Percentiles rank a stretch among this genome's conserved stretches.
These are phyloP conservation scores for Halcyon malimbica DNA, from an alignment of 2,113 vertebrate species.

Conservation along the genomic window DNA sequence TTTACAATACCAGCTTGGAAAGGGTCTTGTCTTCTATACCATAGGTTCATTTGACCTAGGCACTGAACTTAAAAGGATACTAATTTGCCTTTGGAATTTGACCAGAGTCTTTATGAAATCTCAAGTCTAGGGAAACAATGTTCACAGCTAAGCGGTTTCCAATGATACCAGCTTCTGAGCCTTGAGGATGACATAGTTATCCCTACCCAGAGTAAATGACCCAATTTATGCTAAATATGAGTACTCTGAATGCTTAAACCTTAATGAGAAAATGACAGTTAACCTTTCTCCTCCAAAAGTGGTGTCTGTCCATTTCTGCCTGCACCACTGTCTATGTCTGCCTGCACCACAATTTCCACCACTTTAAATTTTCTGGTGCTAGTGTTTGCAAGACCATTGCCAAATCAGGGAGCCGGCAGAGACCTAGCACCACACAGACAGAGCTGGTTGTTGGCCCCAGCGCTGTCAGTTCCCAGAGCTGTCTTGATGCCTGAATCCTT, in stretches of 20 bases:
- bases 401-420: neutral
- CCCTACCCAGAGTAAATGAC: neutral
- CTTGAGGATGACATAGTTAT: neutral
- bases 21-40: neutral
- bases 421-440: neutral
- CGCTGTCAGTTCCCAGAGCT: neutral
- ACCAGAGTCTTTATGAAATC: neutral
- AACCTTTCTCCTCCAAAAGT: neutral
- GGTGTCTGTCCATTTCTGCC: neutral
- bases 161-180: neutral
- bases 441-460: neutral
- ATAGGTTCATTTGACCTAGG: neutral
- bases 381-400: neutral
- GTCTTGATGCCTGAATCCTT: neutral
- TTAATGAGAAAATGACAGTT: neutral
- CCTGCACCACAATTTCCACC: neutral
- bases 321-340: neutral
- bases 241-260: neutral
- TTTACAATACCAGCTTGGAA: neutral
- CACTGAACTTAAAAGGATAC: neutral
- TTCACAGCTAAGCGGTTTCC: neutral
- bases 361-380: neutral
- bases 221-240: neutral
- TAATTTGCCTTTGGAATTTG: neutral
- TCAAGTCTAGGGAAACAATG: neutral